Percentiles rank a stretch among this genome's conserved stretches.
Evolutionary conservation across 2,888 invertebrate species (phyloP).

Genomic region (Amaurobius ferox): DNA sequence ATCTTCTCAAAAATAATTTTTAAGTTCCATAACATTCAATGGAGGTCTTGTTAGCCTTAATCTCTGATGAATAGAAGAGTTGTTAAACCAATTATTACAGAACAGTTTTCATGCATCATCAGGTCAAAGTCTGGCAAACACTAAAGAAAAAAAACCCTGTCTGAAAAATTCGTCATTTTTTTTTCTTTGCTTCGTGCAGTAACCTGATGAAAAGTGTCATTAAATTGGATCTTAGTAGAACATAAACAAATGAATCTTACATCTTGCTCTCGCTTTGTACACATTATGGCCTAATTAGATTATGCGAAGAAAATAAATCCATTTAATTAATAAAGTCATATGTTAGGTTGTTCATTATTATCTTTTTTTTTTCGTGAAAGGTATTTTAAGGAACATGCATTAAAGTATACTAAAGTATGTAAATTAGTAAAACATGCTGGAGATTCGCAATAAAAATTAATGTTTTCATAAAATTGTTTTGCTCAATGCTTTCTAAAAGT

Average conservation of each 20-base stretch:
- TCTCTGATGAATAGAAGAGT: conserved; percentile 20
- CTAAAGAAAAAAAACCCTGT: neutral
- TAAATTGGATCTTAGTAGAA: neutral
- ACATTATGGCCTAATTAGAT: neutral
- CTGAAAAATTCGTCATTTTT: neutral
- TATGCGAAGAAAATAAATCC: neutral
- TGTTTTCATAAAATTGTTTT: too few relatives aligned
- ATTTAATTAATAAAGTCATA: neutral
- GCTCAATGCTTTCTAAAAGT: too few relatives aligned
- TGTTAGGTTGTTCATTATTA: too few relatives aligned
- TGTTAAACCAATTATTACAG: conserved; percentile 50
- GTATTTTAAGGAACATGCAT: too few relatives aligned
- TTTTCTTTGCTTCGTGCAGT: neutral
- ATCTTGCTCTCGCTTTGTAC: neutral
- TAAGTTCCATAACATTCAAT: neutral
- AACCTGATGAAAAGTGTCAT: neutral
- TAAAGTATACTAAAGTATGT: too few relatives aligned
- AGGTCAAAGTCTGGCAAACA: neutral
- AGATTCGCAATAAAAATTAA: too few relatives aligned
- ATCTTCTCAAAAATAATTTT: neutral
- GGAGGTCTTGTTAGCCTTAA: conserved; percentile 30
- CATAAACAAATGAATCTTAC: neutral
- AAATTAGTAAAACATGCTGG: too few relatives aligned
- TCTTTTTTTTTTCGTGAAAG: too few relatives aligned
- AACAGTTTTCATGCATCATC: conserved; percentile 29